A percentile compares a stretch with the other conserved stretches of the same genome.
phyloP scores from a whole-genome alignment of 2,888 invertebrate species.

The Patella depressa region DNA sequence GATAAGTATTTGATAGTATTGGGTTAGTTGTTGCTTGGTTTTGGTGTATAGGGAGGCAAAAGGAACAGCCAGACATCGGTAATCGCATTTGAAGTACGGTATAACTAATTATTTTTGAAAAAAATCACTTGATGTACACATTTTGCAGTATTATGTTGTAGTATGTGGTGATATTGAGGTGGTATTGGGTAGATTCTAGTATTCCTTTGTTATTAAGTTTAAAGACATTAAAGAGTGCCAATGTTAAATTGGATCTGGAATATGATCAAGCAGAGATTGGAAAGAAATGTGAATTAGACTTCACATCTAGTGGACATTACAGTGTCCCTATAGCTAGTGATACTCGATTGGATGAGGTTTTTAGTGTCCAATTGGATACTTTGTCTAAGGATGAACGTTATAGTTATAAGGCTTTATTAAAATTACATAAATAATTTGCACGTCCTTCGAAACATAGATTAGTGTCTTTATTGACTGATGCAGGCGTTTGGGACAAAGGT shows the following conservation, averaged over 20 bases:
- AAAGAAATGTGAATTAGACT: conserved; percentile 7
- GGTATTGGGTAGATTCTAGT: not conserved
- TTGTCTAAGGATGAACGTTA: not conserved
- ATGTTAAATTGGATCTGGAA: conserved; percentile 4
- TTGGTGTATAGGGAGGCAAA: no score
- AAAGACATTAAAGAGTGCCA: not conserved
- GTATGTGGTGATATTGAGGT: no score
- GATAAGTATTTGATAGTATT: no score
- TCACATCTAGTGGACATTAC: not conserved
- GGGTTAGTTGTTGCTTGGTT: no score
- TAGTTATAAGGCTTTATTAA: not conserved
- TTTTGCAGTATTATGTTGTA: no score
- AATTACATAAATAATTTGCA: not conserved
- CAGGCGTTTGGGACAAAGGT: not conserved
- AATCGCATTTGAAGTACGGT: no score
- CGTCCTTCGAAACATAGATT: not conserved
- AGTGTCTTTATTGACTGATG: not conserved
- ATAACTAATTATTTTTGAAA: no score
- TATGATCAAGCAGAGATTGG: conserved; percentile 3
- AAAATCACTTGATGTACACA: no score
- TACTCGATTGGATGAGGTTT: not conserved
- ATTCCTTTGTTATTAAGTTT: conserved; percentile 5
- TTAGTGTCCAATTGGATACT: not conserved
- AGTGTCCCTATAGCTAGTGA: not conserved
- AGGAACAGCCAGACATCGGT: no score